These are phyloP conservation scores for Laspeyria flexula DNA, from an alignment of 2,888 invertebrate species.

Conservation along the genomic window DNA sequence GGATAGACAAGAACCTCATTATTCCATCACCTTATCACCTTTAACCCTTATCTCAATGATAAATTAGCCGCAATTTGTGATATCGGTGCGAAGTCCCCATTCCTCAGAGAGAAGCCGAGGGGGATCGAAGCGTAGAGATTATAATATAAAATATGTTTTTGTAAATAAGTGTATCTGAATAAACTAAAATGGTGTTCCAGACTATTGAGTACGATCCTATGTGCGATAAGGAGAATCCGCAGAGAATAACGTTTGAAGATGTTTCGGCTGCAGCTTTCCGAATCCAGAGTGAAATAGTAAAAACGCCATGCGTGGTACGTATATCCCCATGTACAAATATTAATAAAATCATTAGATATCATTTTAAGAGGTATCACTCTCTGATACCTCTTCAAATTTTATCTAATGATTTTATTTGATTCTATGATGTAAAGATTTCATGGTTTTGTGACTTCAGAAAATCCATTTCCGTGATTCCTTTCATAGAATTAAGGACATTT, in stretches of 20 bases:
- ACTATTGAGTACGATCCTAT: slow-evolving; percentile 78
- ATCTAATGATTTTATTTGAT: too few species aligned
- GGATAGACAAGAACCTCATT: slow-evolving; percentile 20
- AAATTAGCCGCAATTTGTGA: slow-evolving; percentile 28
- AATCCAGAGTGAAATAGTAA: slow-evolving; percentile 92
- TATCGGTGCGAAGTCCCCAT: slow-evolving; percentile 38
- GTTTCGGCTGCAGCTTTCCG: slow-evolving; percentile 95
- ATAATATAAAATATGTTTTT: slow-evolving; percentile 23
- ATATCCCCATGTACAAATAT: neutral
- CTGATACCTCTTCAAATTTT: too few species aligned
- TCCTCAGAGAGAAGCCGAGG: slow-evolving; percentile 35
- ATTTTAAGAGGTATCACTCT: too few species aligned
- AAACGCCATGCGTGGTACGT: slow-evolving; percentile 94
- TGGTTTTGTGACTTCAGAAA: too few species aligned
- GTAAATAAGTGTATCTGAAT: slow-evolving; percentile 11
- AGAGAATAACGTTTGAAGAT: slow-evolving; percentile 92
- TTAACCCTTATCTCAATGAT: slow-evolving; percentile 48
- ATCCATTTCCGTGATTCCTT: too few species aligned
- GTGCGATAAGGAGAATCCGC: slow-evolving; percentile 90
- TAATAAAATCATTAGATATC: too few species aligned
- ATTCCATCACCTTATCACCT: slow-evolving; percentile 44
- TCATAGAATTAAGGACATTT: too few species aligned
- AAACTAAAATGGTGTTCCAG: slow-evolving; percentile 73
- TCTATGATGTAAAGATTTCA: too few species aligned
- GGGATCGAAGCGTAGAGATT: slow-evolving; percentile 23